These are phyloP conservation scores for Oryzias curvinotus DNA, from an alignment of 2,113 vertebrate species.

Conservation along the genomic window DNA sequence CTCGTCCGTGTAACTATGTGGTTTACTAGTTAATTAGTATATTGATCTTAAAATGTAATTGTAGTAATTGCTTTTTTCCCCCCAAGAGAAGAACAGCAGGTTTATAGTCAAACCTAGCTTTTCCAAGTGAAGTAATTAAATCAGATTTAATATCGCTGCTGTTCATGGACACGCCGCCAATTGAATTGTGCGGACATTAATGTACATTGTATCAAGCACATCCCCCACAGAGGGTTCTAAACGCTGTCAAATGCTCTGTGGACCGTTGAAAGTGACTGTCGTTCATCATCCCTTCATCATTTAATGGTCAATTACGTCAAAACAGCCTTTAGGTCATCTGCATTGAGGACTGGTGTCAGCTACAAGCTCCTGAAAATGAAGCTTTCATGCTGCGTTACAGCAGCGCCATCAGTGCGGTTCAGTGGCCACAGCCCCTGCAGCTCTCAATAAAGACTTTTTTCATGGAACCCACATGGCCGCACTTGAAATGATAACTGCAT, in stretches of 20 bases:
- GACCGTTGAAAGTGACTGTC: slow-evolving; percentile 53
- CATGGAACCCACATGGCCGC: slow-evolving; percentile 34
- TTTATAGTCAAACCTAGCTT: slow-evolving; percentile 8
- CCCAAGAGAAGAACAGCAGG: neutral
- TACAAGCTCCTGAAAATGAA: slow-evolving; percentile 44
- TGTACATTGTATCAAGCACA: slow-evolving; percentile 26
- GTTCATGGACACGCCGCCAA: slow-evolving; percentile 5
- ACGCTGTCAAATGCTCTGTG: slow-evolving; percentile 57
- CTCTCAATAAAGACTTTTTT: slow-evolving; percentile 42
- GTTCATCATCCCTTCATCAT: slow-evolving; percentile 64
- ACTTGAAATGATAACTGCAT: slow-evolving; percentile 48
- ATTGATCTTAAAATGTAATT: too few relatives aligned
- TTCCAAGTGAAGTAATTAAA: slow-evolving; percentile 25
- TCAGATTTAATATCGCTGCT: slow-evolving; percentile 4
- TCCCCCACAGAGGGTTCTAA: slow-evolving; percentile 35
- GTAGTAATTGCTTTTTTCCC: too few relatives aligned
- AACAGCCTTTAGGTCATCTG: slow-evolving; percentile 63
- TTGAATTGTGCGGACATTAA: slow-evolving; percentile 28
- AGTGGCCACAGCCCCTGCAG: slow-evolving; percentile 40
- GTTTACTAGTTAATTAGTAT: too few relatives aligned
- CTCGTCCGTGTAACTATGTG: too few relatives aligned
- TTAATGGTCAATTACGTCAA: slow-evolving; percentile 75
- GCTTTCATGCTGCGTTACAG: slow-evolving; percentile 63
- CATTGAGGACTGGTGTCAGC: slow-evolving; percentile 57
- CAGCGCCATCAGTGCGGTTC: slow-evolving; percentile 54